Base-by-base conservation (phyloP, 2,113 vertebrate genomes). In the Telmatochromis bifrenatus region DNA sequence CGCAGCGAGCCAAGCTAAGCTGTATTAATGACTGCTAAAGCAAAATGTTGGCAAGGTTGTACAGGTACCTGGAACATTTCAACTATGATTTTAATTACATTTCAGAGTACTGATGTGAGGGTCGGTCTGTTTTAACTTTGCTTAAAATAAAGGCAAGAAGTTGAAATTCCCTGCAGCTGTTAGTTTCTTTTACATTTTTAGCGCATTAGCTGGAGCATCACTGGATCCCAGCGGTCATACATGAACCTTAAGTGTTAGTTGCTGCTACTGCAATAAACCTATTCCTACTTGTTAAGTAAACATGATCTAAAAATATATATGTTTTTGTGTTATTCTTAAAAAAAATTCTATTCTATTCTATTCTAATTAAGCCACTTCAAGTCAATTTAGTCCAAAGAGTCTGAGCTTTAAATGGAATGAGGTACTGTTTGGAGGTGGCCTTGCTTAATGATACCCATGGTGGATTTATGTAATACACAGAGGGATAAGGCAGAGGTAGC, bases 381-480 rank as follows among this genome's bases (percentile, higher is more conserved):
- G 45, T 51, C 45, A 77, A 33, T 87, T 65, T 55, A 33, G 58
- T 87, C 55, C 68, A 90, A 87, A 80, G 33, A 84, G 85, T 79
- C 70, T 80, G 81, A 80, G 88, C 89, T 87, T 89, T 93, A 54
- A 83, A 90, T 85, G 85, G 89, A 84, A 89, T 65, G 70, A 85
- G 83, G 54, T 49, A 81, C 15, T 75, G 73, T 90, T 88, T 88
- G 88, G 82, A 87, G 88, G 79, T 88, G 82, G 60, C 91, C 86
- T 88, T 79, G 21, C 81, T 88, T 91, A 89, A 93, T 94, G 81
- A 89, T 85, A 89, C 82, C 90, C 85, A 68, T 54, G 10, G 45
- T 84, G 91, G 84, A 77, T 90, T 94, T 95, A 93, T 84, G 82
- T 91, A 93, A 94, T 93, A 91, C 91, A 89, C 87, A 88, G 56